Conservation (phyloP, 2,888 invertebrate genomes). For the Tricholauxania praeusta region DNA sequence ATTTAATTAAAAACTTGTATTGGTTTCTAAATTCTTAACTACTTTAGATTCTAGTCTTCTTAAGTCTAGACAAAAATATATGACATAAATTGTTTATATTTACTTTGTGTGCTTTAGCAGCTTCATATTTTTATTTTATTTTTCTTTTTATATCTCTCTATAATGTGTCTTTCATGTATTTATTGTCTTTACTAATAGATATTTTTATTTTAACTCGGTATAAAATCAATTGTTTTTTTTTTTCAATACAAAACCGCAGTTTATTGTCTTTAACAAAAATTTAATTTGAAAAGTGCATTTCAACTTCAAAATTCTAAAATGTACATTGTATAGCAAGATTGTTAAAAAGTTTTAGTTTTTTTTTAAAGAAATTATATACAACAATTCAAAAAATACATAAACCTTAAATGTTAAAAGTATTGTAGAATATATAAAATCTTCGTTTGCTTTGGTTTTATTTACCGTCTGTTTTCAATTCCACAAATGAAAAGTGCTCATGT, state of each 20-base stretch:
- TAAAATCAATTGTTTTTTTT: too few species aligned
- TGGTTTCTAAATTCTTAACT: too few species aligned
- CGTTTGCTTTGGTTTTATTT: too few species aligned
- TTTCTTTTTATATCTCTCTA: slow-evolving; percentile 1
- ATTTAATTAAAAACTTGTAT: too few species aligned
- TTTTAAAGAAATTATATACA: background rate
- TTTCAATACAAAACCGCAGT: too few species aligned
- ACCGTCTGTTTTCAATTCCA: too few species aligned
- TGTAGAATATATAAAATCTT: background rate
- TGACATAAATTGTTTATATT: background rate
- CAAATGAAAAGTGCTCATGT: too few species aligned
- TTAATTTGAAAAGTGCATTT: slow-evolving; percentile 47
- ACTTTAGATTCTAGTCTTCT: too few species aligned
- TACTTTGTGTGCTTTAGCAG: slow-evolving; percentile 24
- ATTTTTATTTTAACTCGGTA: too few species aligned
- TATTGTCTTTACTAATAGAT: too few species aligned
- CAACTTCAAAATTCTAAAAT: slow-evolving; percentile 47
- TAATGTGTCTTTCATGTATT: slow-evolving; percentile 13
- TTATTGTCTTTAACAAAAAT: too few species aligned
- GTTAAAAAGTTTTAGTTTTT: slow-evolving; percentile 36
- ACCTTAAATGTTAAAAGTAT: background rate
- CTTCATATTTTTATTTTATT: slow-evolving; percentile 19
- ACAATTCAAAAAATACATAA: background rate
- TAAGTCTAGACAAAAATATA: too few species aligned
- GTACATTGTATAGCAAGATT: slow-evolving; percentile 17